Percentiles rank a stretch among this genome's conserved stretches.
phyloP scores from a whole-genome alignment of 2,797 vertebrate species.

The Gymnothorax reevesii region DNA sequence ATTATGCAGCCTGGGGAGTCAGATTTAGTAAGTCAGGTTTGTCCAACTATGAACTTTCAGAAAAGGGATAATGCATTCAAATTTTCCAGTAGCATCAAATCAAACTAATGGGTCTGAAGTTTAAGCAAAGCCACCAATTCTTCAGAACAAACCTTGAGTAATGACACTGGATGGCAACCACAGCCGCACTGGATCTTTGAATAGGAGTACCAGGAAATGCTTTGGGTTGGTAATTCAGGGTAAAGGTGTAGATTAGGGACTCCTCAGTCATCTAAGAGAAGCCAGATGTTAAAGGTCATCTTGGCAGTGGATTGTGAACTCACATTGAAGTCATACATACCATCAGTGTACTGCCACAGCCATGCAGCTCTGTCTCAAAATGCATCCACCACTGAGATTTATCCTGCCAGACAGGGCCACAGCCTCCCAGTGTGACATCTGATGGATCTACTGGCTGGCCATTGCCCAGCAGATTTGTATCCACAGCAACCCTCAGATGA shows the following conservation, averaged over 20 bases:
- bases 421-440: neutral
- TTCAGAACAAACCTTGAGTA: constrained; percentile 25
- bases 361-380: neutral
- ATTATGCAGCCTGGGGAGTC: constrained; percentile 16
- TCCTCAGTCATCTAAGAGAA: neutral
- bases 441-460: neutral
- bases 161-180: constrained; percentile 18
- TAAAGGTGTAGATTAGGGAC: neutral
- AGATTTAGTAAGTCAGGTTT: neutral
- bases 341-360: constrained; percentile 15
- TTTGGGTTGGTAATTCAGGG: neutral
- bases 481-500: neutral
- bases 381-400: neutral
- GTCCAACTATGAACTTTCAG: no score
- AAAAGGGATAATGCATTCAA: no score
- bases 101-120: no score
- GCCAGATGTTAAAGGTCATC: no score
- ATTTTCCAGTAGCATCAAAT: no score
- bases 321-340: neutral
- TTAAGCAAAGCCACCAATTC: neutral
- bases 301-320: no score
- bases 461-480: neutral
- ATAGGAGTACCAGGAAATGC: neutral
- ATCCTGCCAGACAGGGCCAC: neutral
- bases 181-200: neutral